Conservation (phyloP, 1,140 invertebrate genomes). For the Mya arenaria region DNA sequence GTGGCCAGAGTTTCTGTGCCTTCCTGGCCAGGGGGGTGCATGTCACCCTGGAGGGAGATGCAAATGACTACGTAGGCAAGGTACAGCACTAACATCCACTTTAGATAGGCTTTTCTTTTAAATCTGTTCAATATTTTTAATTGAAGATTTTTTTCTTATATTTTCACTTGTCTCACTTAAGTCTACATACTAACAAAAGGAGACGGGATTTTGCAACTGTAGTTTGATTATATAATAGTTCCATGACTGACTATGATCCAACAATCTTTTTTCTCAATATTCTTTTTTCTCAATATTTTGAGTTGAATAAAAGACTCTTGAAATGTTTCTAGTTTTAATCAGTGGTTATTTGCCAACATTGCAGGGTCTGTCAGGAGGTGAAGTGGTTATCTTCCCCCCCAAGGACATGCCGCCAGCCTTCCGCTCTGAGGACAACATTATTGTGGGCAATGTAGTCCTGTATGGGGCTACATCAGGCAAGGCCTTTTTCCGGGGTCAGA, state of each 20-base stretch:
- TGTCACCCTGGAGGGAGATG: constrained; percentile 96
- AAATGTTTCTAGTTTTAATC: not conserved
- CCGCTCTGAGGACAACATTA: constrained; percentile 96
- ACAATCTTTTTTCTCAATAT: no score
- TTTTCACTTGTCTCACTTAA: no score
- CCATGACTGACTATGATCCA: no score
- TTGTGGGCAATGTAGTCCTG: constrained; percentile 98
- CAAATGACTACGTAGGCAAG: constrained; percentile 99
- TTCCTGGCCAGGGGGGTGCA: constrained; percentile 95
- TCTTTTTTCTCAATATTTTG: no score
- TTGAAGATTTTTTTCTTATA: no score
- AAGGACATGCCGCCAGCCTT: constrained; percentile 89
- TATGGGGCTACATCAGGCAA: constrained; percentile 98
- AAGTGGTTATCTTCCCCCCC: constrained; percentile 96
- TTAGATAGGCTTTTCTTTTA: no score
- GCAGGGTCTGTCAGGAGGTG: constrained; percentile 96
- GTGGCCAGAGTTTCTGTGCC: constrained; percentile 99
- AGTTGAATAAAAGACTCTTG: no score
- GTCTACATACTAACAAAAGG: no score
- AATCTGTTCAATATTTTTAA: no score
- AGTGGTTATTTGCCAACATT: constrained; percentile 59
- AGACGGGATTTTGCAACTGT: no score
- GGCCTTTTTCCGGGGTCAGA: constrained; percentile 97
- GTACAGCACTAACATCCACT: no score
- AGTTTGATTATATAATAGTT: no score